phyloP scores from a whole-genome alignment of 2,888 invertebrate species.

The Calliphora vomitoria region DNA sequence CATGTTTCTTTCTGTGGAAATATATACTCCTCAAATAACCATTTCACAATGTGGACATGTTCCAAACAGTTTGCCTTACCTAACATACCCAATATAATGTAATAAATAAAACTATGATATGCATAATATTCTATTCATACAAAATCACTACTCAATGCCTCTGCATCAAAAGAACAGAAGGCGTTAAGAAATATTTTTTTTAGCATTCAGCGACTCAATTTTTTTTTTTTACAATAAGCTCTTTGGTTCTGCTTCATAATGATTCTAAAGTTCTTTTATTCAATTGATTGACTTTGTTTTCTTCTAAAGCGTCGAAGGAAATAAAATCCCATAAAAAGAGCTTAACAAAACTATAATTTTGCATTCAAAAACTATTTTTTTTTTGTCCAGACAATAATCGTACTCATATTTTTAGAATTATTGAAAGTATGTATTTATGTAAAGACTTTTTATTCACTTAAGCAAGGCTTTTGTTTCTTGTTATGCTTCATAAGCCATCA shows the following conservation, averaged over 20 bases:
- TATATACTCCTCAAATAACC: no score
- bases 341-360: constrained; percentile 53
- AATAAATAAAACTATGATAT: constrained; percentile 46
- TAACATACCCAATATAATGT: background rate
- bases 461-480: constrained; percentile 22
- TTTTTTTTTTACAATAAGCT: constrained; percentile 11
- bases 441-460: background rate
- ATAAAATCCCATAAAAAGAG: background rate
- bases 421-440: constrained; percentile 20
- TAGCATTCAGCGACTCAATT: background rate
- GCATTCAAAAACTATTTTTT: constrained; percentile 39
- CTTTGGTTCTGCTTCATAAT: constrained; percentile 51
- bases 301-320: constrained; percentile 5
- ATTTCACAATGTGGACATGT: background rate
- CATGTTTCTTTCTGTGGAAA: no score
- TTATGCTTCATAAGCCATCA: constrained; percentile 27
- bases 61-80: background rate
- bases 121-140: constrained; percentile 46
- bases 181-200: constrained; percentile 47
- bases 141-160: constrained; percentile 30
- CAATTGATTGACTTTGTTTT: constrained; percentile 53
- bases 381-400: background rate
- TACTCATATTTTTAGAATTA: constrained; percentile 39
- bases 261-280: constrained; percentile 42
- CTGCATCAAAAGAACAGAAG: constrained; percentile 38